Evolutionary conservation across 1,140 invertebrate species (phyloP), one percentile per base, ranked within the genome.

Genomic region (Lepidurus apus): DNA sequence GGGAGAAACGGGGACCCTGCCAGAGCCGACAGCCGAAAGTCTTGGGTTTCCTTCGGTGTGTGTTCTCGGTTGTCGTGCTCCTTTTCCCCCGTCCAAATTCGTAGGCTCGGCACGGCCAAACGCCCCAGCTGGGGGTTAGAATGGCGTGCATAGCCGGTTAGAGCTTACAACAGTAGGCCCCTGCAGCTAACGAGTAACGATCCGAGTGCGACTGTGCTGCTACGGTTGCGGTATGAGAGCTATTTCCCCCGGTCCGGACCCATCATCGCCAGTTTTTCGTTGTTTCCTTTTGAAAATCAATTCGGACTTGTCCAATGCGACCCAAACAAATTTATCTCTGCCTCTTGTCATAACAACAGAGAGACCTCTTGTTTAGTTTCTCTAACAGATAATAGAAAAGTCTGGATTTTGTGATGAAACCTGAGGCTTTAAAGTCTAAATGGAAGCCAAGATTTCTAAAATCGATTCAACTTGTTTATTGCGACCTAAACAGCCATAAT

Each of bases 21-120:
- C 53, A 21, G 7, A 65, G 53, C 53, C 53, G 17, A 65, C 21
- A 65, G 53, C 53, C 53, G 53, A 65, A 65, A 65, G 53, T 65
- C 17, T 65, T 65, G 17, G 53, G 53, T 65, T 65, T 65, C 3
- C 53, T 65, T 65, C 53, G 53, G 53, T 65, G 53, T 65, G 53
- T 65, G 53, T 65, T 65, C 13, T 21, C n/a, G 6, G 8, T 7
- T 65, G 17, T 65, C 17, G 17, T 21, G 53, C 53, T n/a, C 7
- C 21, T 65, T 21, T 65, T 65, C 10, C 9, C 53, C 53, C 53
- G 53, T 65, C 21, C 9, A 65, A 65, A 17, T 21, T 13, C 53
- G 53, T 65, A 65, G 53, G 53, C 53, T 65, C 53, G 8, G 53
- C 5, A 17, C 17, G 53, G n/a, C 53, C 53, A 65, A 65, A 9